Percentiles rank a stretch among this genome's conserved stretches.
Conservation (phyloP, 2,797 vertebrate genomes). For the Phalloptychus januarius region DNA sequence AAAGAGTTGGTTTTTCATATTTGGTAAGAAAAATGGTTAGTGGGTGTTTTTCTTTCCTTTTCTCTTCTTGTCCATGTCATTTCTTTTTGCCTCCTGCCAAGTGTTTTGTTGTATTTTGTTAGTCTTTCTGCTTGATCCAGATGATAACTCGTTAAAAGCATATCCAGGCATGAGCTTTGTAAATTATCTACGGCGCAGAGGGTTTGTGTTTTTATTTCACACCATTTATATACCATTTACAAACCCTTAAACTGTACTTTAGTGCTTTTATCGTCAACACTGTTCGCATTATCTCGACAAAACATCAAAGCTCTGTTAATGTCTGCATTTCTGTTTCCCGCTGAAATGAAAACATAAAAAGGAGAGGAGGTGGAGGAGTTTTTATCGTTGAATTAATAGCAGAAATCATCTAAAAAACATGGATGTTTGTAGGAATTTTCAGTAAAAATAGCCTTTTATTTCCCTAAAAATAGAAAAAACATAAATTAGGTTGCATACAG, state of each 20-base stretch:
- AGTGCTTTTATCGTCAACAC: neutral
- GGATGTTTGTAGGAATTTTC: neutral
- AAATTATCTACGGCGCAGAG: constrained; percentile 4
- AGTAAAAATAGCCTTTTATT: neutral
- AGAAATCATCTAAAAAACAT: neutral
- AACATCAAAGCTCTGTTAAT: constrained; percentile 1
- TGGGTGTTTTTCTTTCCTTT: constrained; percentile 34
- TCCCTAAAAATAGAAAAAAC: neutral
- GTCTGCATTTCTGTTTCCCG: neutral
- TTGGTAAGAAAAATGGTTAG: constrained; percentile 20
- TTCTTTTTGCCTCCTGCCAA: neutral
- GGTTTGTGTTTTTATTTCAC: constrained; percentile 4
- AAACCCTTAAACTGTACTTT: neutral
- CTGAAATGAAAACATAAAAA: neutral
- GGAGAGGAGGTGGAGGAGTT: neutral
- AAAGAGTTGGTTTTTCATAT: neutral
- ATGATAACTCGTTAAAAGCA: constrained; percentile 7
- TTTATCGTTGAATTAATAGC: neutral
- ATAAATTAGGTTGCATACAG: neutral
- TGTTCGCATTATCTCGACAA: neutral
- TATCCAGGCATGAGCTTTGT: constrained; percentile 1
- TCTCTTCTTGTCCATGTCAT: neutral
- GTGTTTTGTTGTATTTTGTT: constrained; percentile 8
- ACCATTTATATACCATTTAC: constrained; percentile 8
- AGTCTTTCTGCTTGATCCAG: constrained; percentile 5